These are phyloP conservation scores for Erebia ligea DNA, from an alignment of 2,888 invertebrate genomes.

Conservation along the genomic window DNA sequence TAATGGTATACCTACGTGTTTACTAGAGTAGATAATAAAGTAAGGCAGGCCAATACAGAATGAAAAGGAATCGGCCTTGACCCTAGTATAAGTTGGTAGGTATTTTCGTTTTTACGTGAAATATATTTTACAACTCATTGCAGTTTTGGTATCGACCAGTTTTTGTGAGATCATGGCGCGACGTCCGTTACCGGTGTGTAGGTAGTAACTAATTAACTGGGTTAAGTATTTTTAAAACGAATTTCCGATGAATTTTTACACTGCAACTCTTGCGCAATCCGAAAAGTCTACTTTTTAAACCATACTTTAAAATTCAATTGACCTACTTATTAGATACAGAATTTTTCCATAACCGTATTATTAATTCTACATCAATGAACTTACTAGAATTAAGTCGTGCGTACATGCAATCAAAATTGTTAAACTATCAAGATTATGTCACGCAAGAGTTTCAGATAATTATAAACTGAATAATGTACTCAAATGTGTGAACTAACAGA, in stretches of 20 bases:
- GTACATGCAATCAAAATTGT: too few species aligned
- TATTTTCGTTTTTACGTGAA: background rate
- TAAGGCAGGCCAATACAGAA: too few species aligned
- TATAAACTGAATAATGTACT: background rate
- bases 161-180: conserved; percentile 5
- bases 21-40: too few species aligned
- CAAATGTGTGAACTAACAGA: background rate
- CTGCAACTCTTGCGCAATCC: background rate
- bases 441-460: background rate
- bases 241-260: background rate
- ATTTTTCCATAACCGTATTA: too few species aligned
- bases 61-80: conserved; percentile 8
- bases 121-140: conserved; percentile 12
- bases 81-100: background rate
- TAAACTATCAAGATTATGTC: too few species aligned
- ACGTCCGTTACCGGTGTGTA: background rate
- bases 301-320: background rate
- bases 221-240: conserved; percentile 5
- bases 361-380: too few species aligned
- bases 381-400: too few species aligned
- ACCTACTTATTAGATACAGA: background rate
- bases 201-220: conserved; percentile 10
- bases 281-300: background rate
- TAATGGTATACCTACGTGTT: too few species aligned
- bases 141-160: conserved; percentile 18